Conservation (phyloP, 2,888 invertebrate species). For the Matsumyia berberina region DNA sequence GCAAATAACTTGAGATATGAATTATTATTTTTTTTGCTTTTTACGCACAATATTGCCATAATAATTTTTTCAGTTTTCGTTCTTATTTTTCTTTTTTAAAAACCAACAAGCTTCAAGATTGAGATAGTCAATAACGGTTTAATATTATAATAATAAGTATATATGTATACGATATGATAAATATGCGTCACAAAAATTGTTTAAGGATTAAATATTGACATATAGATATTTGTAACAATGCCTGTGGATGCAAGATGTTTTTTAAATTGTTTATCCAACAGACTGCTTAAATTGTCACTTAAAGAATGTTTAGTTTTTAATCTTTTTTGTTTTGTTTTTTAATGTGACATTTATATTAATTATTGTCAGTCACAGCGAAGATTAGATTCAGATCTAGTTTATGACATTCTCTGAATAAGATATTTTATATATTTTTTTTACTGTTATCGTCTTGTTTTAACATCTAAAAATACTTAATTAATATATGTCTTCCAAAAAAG, state of each 20-base stretch:
- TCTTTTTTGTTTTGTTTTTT: conserved; percentile 61
- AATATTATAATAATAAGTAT: conserved; percentile 57
- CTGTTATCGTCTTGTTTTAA: conserved; percentile 68
- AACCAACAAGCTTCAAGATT: conserved; percentile 68
- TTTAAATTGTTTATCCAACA: conserved; percentile 12
- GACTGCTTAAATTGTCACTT: conserved; percentile 47
- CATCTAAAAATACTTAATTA: conserved; percentile 64
- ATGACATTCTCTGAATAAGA: conserved; percentile 67
- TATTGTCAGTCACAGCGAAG: conserved; percentile 85
- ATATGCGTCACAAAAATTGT: conserved; percentile 72
- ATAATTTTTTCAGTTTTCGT: conserved; percentile 20
- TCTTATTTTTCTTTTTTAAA: conserved; percentile 16
- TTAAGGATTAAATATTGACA: conserved; percentile 71
- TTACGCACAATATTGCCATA: conserved; percentile 69
- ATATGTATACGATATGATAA: conserved; percentile 71
- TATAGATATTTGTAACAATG: conserved; percentile 71
- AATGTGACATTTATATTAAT: conserved; percentile 78
- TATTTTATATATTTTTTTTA: conserved; percentile 55
- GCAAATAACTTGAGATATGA: conserved; percentile 69
- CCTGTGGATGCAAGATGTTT: conserved; percentile 27
- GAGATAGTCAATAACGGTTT: conserved; percentile 56
- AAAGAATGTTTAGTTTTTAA: conserved; percentile 37
- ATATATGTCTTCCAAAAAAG: conserved; percentile 82
- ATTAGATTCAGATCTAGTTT: conserved; percentile 78
- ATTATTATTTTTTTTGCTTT: conserved; percentile 40